These are phyloP conservation scores for Drosophila dives DNA, from an alignment of 2,888 invertebrate genomes.

Conservation along the genomic window DNA sequence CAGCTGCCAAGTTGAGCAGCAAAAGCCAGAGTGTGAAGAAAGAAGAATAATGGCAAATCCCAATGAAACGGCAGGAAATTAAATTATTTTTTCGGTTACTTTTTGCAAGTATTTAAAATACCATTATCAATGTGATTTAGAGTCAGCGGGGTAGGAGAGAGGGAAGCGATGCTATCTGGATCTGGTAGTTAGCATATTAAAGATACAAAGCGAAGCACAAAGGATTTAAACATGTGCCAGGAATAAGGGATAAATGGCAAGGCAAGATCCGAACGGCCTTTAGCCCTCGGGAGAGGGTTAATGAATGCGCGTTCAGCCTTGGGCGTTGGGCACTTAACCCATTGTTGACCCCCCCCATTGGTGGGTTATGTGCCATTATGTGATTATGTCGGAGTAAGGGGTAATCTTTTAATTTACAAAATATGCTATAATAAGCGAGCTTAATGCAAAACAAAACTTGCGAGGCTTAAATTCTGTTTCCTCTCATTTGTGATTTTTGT, in stretches of 20 bases:
- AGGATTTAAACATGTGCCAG: slow-evolving; percentile 54
- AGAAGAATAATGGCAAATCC: slow-evolving; percentile 10
- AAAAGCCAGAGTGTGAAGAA: background rate
- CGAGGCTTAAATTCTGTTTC: slow-evolving; percentile 8
- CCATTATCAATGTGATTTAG: slow-evolving; percentile 24
- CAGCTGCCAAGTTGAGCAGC: slow-evolving; percentile 63
- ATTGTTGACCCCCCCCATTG: slow-evolving; percentile 49
- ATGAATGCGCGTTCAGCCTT: slow-evolving; percentile 56
- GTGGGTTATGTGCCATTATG: slow-evolving; percentile 25
- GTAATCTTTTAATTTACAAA: slow-evolving; percentile 47
- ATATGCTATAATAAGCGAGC: slow-evolving; percentile 44
- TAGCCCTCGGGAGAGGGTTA: slow-evolving; percentile 42
- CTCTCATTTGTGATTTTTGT: background rate
- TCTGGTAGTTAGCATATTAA: slow-evolving; percentile 18
- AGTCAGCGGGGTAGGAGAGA: background rate
- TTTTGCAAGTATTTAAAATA: slow-evolving; percentile 52
- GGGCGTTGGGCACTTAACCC: slow-evolving; percentile 55
- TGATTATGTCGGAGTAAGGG: slow-evolving; percentile 10
- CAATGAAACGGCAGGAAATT: slow-evolving; percentile 44
- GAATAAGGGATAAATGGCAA: slow-evolving; percentile 32
- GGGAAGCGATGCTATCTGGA: background rate
- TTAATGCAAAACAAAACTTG: slow-evolving; percentile 17
- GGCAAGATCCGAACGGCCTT: slow-evolving; percentile 20
- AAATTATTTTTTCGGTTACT: slow-evolving; percentile 23
- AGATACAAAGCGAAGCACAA: slow-evolving; percentile 15